Evolutionary conservation across 2,888 invertebrate species (phyloP), one percentile per base, ranked within the genome.

Genomic region (Pollenia labialis): DNA sequence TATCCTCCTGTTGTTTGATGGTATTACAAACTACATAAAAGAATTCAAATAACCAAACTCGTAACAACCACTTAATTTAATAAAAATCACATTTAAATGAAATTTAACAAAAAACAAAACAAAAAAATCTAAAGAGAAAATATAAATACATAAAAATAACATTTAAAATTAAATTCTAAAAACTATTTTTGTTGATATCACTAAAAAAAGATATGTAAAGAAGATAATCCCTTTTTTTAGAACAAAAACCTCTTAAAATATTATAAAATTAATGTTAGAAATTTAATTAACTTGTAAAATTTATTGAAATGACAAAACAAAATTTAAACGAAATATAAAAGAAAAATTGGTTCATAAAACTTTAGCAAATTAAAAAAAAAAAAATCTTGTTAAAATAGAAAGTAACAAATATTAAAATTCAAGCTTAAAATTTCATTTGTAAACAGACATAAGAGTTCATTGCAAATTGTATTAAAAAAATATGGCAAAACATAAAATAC

Each of bases 1-100:
- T 93, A 92, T 93, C 93, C 91, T 93, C 93, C 90, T 93, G 93
- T 92, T 92, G 93, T 92, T 92, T 92, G 91, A 92, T 92, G 93
- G 93, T 92, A 90, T 92, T 92, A 87, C 93, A 92, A 92, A 93
- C 93, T 90, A 91, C 93, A 88, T 92, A 91, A 91, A 88, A 82
- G 88, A 86, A 74, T 77, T 69, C 75, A 87, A 48, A 86, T 68
- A 84, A 81, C 23, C 72, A 56, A 69, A 74, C 44, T 71, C 42
- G 48, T 62, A 58, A 40, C 32, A 40, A 14, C 32, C 52, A 62
- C 10, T 42, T 66, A 79, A 60, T 64, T 32, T 32, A 32, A 32
- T 32, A 56, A 64, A 46, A 82, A 83, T 52, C 46, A 66, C 11
- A 48, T 44, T 48, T 62, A 32, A 77, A 68, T 32, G 32, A 32